Conservation (phyloP, 2,888 invertebrate genomes). For the Hydriomena furcata region DNA sequence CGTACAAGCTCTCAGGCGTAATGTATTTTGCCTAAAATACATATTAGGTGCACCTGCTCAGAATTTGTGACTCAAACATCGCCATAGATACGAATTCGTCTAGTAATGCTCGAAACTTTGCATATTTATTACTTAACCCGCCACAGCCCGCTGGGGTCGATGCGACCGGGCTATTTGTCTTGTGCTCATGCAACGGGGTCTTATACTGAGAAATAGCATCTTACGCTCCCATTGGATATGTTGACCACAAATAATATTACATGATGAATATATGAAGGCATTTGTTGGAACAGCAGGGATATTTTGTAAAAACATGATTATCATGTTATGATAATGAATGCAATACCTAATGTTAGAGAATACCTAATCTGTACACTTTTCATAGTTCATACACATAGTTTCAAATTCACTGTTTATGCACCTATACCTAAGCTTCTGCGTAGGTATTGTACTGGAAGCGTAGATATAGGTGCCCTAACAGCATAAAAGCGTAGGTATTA, state of each 20-base stretch:
- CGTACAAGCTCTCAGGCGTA: constrained; percentile 28
- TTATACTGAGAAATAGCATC: constrained; percentile 51
- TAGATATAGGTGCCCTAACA: too few species aligned
- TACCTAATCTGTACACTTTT: too few species aligned
- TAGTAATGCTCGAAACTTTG: constrained; percentile 70
- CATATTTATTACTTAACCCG: constrained; percentile 71
- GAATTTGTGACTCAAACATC: constrained; percentile 60
- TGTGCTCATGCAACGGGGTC: constrained; percentile 47
- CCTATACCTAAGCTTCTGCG: too few species aligned
- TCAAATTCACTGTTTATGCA: too few species aligned
- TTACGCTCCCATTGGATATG: constrained; percentile 44
- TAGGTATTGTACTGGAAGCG: too few species aligned
- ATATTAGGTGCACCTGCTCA: constrained; percentile 68
- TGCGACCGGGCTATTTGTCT: constrained; percentile 50
- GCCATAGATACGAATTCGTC: constrained; percentile 67
- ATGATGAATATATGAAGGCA: constrained; percentile 6
- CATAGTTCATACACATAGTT: too few species aligned
- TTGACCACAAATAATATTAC: constrained; percentile 27
- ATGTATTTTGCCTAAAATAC: constrained; percentile 67
- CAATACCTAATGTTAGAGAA: too few species aligned
- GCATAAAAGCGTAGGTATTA: too few species aligned
- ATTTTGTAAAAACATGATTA: too few species aligned
- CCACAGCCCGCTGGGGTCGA: constrained; percentile 45
- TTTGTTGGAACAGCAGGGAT: background rate
- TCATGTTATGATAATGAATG: too few species aligned